Conservation (phyloP, 2,797 vertebrate genomes). For the Enteromius mattozi region DNA sequence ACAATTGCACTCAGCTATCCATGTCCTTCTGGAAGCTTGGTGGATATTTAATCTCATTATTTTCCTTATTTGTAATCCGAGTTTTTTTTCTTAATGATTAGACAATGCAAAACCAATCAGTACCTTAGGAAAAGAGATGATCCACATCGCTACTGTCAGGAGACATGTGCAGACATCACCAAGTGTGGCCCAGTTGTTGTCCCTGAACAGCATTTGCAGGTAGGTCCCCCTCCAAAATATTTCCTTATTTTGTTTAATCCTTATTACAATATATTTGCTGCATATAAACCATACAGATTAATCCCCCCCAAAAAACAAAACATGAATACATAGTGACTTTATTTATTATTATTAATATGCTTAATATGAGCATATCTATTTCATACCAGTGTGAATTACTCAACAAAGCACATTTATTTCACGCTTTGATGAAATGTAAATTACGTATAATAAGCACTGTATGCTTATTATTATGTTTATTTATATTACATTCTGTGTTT, state of each 20-base stretch:
- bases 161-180: constrained; percentile 85
- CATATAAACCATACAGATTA: not conserved
- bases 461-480: not conserved
- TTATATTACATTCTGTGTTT: not conserved
- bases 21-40: constrained; percentile 14
- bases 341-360: not conserved
- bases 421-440: not conserved
- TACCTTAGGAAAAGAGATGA: constrained; percentile 93
- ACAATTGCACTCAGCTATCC: constrained; percentile 2
- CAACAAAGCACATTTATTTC: not conserved
- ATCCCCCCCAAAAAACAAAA: not conserved
- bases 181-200: constrained; percentile 89
- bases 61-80: constrained; percentile 8
- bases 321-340: not conserved
- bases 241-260: not conserved
- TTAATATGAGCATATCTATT: not conserved
- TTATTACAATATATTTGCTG: not conserved
- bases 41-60: constrained; percentile 25
- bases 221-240: constrained; percentile 62
- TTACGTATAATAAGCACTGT: not conserved
- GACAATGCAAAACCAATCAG: constrained; percentile 93
- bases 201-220: constrained; percentile 94
- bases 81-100: constrained; percentile 64
- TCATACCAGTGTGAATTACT: too few species aligned
- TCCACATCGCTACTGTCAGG: constrained; percentile 91